Conservation (phyloP, 2,888 invertebrate genomes). For the Seladonia tumulorum region DNA sequence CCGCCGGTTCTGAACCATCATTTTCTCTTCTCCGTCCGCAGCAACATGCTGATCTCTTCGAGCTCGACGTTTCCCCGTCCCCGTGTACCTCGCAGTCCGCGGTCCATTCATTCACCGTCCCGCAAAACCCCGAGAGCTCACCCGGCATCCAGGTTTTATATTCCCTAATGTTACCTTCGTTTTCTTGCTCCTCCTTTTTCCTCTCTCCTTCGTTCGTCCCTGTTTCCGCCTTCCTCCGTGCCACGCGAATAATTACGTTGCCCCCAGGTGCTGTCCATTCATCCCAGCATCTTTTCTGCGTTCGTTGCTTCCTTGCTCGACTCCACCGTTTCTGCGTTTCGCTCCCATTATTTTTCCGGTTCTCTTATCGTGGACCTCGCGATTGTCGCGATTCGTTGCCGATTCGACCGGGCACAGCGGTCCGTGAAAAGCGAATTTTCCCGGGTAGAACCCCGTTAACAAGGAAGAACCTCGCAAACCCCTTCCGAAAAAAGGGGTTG, state of each 20-base stretch:
- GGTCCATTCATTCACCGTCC: slow-evolving; percentile 37
- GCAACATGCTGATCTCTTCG: slow-evolving; percentile 33
- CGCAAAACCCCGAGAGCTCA: slow-evolving; percentile 37
- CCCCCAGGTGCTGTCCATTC: slow-evolving; percentile 44
- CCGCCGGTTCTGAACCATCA: slow-evolving; percentile 31
- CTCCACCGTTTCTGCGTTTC: not conserved
- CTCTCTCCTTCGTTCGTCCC: slow-evolving; percentile 30
- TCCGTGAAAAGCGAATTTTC: slow-evolving; percentile 29
- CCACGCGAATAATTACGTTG: slow-evolving; percentile 72
- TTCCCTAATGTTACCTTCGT: slow-evolving; percentile 63
- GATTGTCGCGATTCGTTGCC: slow-evolving; percentile 28
- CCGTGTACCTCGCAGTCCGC: slow-evolving; percentile 22
- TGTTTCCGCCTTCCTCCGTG: slow-evolving; percentile 36
- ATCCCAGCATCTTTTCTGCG: slow-evolving; percentile 21
- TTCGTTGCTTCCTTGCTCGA: not conserved
- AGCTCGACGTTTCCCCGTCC: slow-evolving; percentile 26
- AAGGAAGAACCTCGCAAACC: slow-evolving; percentile 34
- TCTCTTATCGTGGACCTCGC: not conserved
- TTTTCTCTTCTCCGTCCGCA: slow-evolving; percentile 35
- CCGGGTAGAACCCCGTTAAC: slow-evolving; percentile 42
- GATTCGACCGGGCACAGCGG: not conserved
- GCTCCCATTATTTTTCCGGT: slow-evolving; percentile 13
- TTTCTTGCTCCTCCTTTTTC: slow-evolving; percentile 43
- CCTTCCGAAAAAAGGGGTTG: slow-evolving; percentile 27
- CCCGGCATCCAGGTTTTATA: slow-evolving; percentile 45